Percentiles rank a stretch among this genome's conserved stretches.
Evolutionary conservation across 2,888 invertebrate genomes (phyloP).

Genomic region (Andrena bicolor): DNA sequence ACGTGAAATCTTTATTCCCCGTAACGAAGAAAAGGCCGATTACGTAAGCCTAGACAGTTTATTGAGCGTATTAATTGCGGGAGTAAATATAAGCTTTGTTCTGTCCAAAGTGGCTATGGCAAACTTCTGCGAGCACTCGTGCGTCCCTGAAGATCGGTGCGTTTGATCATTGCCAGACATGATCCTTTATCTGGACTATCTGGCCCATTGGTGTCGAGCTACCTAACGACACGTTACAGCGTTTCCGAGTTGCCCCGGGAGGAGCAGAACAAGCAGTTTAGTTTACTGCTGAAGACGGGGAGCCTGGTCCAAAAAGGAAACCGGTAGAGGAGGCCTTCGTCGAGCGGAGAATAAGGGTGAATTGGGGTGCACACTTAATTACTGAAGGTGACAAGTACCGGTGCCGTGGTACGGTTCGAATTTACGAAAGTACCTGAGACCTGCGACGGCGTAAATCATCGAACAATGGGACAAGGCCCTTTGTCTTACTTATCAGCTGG

Average conservation of each 20-base stretch:
- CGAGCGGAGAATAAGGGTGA: slow-evolving; percentile 46
- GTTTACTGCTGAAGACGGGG: slow-evolving; percentile 36
- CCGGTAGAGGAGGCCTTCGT: slow-evolving; percentile 24
- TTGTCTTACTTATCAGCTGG: slow-evolving; percentile 42
- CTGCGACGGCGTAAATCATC: slow-evolving; percentile 73
- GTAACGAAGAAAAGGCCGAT: neutral
- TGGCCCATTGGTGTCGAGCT: slow-evolving; percentile 64
- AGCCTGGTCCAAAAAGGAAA: slow-evolving; percentile 32
- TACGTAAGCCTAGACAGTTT: neutral
- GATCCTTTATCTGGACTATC: slow-evolving; percentile 70
- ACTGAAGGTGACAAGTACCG: slow-evolving; percentile 76
- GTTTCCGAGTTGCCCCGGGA: slow-evolving; percentile 43
- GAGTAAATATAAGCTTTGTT: slow-evolving; percentile 8
- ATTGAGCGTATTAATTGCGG: slow-evolving; percentile 20
- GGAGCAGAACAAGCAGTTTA: slow-evolving; percentile 54
- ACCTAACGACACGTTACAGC: slow-evolving; percentile 65
- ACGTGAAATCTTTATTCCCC: slow-evolving; percentile 6
- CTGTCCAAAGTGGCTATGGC: neutral
- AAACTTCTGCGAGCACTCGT: neutral
- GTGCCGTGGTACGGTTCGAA: slow-evolving; percentile 47
- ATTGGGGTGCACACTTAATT: slow-evolving; percentile 79
- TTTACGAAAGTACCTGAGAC: slow-evolving; percentile 57
- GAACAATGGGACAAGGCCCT: slow-evolving; percentile 52
- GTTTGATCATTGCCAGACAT: slow-evolving; percentile 74
- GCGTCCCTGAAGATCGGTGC: slow-evolving; percentile 64